Evolutionary conservation across 64 coral and sea anemone genomes (phyloP), one percentile per base, ranked within the genome.

Genomic region (Orbicella faveolata): DNA sequence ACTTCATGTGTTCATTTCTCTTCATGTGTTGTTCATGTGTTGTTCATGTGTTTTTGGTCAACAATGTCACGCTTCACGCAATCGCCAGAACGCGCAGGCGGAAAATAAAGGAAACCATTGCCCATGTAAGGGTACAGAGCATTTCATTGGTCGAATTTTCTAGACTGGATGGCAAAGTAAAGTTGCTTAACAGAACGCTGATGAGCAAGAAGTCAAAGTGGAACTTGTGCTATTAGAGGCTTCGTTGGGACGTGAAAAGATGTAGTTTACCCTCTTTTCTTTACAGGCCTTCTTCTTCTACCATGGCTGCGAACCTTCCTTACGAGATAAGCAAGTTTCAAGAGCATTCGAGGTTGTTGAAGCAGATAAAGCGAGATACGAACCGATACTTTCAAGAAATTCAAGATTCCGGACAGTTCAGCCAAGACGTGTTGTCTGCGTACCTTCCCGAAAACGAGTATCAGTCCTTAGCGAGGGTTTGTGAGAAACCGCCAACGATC

Each of bases 271-370:
- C 1, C 1, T 81, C 59, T 16, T 2, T 81, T 81, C 30, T 1
- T 10, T n/a, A 30, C 34, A 18, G 15, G 20, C 36, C 5, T 48
- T 41, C 3, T 37, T 68, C 33, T n/a, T 68, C 61, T 25, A 74
- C 1, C 23, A 99, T 96, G 94, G 89, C 94, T 63, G 90, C 96
- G 34, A 99, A 99, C 75, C 83, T 99, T 59, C 94, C 94, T 9
- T 93, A 99, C 84, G 97, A 99, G 53, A 99, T 99, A 73, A 87
- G 88, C 34, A 93, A 99, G 76, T 99, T 99, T 89, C 97, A 99
- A 41, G 97, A 99, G 51, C 97, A 96, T 62, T 88, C 89, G 15
- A 79, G 90, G 14, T 89, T 99, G 57, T 63, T 99, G 51, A 99
- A 96, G 86, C 94, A 99, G 55, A 99, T 99, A 20, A 99, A 99